Base-by-base conservation (phyloP, 2,113 vertebrate species). In the Ammodytes marinus region DNA sequence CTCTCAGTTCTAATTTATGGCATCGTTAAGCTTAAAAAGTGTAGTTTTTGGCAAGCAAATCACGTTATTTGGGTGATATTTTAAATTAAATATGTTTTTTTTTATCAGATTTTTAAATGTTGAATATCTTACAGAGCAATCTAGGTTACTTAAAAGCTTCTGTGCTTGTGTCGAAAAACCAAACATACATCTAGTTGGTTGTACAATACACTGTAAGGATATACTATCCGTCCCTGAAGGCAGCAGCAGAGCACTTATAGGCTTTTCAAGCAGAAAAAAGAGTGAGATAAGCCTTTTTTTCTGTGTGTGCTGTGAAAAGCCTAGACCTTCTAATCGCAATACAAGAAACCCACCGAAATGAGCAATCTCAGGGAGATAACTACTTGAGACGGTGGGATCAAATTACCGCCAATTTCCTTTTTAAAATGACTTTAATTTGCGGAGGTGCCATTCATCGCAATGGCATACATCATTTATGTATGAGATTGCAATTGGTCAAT, bases 401-500 rank as follows among this genome's bases (percentile, higher is more conserved):
- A 90, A 91, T 91, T 84, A 82, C 80, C 47, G 11, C 55, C 87
- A 77, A 81, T 91, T 91, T 85, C 60, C 68, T 60, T 79, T 61
- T 79, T 61, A 47, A 80, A 92, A 87, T 80, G 80, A 79, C 80
- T 83, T 27, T 84, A 50, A 89, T 89, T 88, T 77, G 78, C 69
- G 27, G 70, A 66, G 78, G 80, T 79, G 84, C 42, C 71, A 77
- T 91, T 90, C 82, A 74, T 35, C 40, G 69, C 64, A 47, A 69
- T 80, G 84, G 55, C 80, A 61, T 61, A 76, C 61, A 80, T 75
- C 80, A 85, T 84, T 92, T 68, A 80, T 83, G 86, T 73, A 73
- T 57, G 77, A 87, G 82, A 86, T 53, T 43, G 75, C 79, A 84
- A 83, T 84, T 81, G 88, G 79, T 89, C 80, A 84, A 76, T 88